Conservation (phyloP, 2,797 vertebrate species). For the Chelon auratus region DNA sequence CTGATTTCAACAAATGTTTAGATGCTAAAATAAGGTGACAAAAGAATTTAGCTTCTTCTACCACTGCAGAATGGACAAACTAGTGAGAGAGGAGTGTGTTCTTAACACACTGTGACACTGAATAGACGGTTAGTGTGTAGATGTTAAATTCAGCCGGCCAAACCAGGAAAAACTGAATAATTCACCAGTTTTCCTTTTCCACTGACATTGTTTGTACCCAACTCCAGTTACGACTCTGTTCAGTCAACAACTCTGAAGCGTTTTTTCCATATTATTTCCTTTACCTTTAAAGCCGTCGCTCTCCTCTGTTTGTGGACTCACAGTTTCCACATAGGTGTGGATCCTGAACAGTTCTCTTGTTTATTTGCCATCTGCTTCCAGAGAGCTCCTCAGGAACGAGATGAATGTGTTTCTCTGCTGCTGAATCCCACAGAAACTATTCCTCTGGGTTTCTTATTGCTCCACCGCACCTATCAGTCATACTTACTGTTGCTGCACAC, state of each 20-base stretch:
- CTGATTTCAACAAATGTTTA: no score
- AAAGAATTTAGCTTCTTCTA: not conserved
- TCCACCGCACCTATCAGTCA: not conserved
- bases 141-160: conserved; percentile 18
- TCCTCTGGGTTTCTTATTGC: not conserved
- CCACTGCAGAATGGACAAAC: not conserved
- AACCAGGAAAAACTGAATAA: conserved; percentile 33
- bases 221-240: conserved; percentile 16
- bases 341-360: conserved; percentile 8
- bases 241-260: conserved; percentile 28
- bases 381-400: conserved; percentile 17
- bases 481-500: not conserved
- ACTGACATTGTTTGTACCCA: conserved; percentile 24
- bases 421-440: not conserved
- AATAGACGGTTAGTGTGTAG: conserved; percentile 11
- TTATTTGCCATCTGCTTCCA: conserved; percentile 22
- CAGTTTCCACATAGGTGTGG: conserved; percentile 48
- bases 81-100: not conserved
- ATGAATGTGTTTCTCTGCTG: no score
- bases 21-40: no score
- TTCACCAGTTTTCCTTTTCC: conserved; percentile 36
- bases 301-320: conserved; percentile 25
- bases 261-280: conserved; percentile 7
- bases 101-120: not conserved
- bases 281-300: not conserved